Base-by-base conservation (phyloP, 2,888 invertebrate genomes). In the Muschampia plurimacula region DNA sequence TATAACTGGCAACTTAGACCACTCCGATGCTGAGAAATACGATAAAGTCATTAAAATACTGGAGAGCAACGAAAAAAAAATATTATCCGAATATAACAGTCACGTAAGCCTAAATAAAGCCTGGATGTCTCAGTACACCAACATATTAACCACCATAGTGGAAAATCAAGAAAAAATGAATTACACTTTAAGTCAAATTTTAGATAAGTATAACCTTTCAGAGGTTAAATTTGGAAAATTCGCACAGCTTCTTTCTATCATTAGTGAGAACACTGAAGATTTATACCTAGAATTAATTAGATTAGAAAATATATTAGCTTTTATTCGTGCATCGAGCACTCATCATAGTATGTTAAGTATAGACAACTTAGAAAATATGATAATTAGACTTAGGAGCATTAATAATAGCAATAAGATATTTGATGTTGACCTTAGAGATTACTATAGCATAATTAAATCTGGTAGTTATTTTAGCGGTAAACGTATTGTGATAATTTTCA, bases 1-100 rank as follows among this genome's bases (percentile, higher is more conserved):
- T 49, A 41, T 76, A 28, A 66, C 74, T 0, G 74, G 75, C 10
- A 75, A 75, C 28, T 36, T 76, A 4, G 74, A 76, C 57, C 36
- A 75, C 15, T 22, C 46, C 2, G 74, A 75, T 63, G 75, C 72
- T 0, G 22, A 66, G 55, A 67, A 32, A 0, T 74, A 67, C 68
- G 49, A 74, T 46, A 65, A 65, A n/a, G 73, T 72, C 13, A 70
- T 76, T n/a, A 70, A 73, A 63, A 39, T 49, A 22, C 52, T 75
- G 36, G n/a, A 74, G 36, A 46, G 63, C 13, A 76, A 74, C 15
- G 55, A 74, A 36, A 10, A 68, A 36, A 68, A 68, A 68, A 4
- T 60, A 5, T 15, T 46, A 57, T 68, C 60, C 9, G 68, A 68
- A 32, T 68, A 59, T 1, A 67, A 67, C 13, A 67, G 7, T 41